phyloP scores from a whole-genome alignment of 2,888 invertebrate species.

The Stenolophus ochropezus region DNA sequence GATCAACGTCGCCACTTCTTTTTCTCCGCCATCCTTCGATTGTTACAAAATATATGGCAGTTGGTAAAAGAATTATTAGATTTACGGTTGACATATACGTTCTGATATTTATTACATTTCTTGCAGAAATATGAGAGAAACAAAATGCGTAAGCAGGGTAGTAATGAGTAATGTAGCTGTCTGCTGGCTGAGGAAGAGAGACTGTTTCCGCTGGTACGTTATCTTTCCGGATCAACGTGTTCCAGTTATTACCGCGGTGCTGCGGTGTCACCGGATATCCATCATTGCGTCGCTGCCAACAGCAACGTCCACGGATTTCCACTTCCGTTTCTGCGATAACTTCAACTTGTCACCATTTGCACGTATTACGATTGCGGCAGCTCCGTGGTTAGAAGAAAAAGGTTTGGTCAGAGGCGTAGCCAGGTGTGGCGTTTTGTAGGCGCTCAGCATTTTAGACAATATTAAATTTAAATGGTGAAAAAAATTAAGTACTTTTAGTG shows the following conservation, averaged over 20 bases:
- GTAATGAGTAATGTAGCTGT: neutral
- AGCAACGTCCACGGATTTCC: neutral
- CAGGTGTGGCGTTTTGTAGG: no score
- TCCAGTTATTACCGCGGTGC: conserved; percentile 49
- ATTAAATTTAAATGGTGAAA: no score
- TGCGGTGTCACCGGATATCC: conserved; percentile 56
- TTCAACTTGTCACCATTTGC: conserved; percentile 6
- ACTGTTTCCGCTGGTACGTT: conserved; percentile 31
- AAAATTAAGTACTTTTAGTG: no score
- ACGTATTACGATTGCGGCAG: neutral
- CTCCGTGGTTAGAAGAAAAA: neutral
- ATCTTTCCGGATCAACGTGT: conserved; percentile 53
- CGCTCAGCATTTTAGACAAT: no score
- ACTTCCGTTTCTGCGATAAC: neutral
- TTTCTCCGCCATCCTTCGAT: no score
- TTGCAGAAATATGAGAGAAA: no score
- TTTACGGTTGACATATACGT: no score
- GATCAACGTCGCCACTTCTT: no score
- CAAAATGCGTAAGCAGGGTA: neutral
- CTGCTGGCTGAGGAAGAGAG: neutral
- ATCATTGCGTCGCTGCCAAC: conserved; percentile 41
- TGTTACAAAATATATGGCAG: no score
- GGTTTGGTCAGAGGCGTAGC: no score
- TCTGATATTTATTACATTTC: no score
- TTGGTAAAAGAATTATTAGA: no score